Base-by-base conservation (phyloP, 2,888 invertebrate genomes). In the Tromatobia lineatoria region DNA sequence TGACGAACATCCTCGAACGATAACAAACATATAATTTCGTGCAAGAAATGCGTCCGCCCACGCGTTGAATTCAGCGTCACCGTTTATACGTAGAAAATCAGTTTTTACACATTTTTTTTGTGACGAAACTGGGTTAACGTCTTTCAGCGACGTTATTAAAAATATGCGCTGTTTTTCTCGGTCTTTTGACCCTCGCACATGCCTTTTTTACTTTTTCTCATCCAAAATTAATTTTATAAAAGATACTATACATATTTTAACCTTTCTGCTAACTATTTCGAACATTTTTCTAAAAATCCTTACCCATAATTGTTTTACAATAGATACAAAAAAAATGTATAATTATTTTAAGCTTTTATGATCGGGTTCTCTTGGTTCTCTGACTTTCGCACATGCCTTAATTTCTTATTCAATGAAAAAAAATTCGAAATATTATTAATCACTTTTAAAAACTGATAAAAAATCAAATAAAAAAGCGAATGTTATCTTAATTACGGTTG, bases 31-130 rank as follows among this genome's bases (percentile, higher is more conserved):
- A 38, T 38, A 38, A 38, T 38, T 34, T 38, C 18, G 10, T 2
- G 15, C 23, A 38, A 15, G 11, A 29, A 52, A 66, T 18, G 18
- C 15, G 42, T 64, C 23, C 0, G 42, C 23, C 61, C 15, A 29
- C 25, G 52, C 42, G 45, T 42, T 10, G 34, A 18, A 38, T 38
- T 66, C 47, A 29, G 47, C 11, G 71, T 34, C 59, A 42, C 69
- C 38, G 50, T 75, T 52, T 66, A 42, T 38, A 70, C 54, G 34
- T 73, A 25, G 25, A 4, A 61, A 61, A 11, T 57, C 38, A 57
- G 42, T 34, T 29, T 64, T 38, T 18, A 8, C 29, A 18, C 34
- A 20, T 13, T 50, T 45, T 74, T 45, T 6, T 25, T 29, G 42
- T 15, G 13, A 18, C 8, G 15, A 61, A 74, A 74, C 29, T 47